Evolutionary conservation across 2,113 vertebrate species (phyloP).

Genomic region (Todiramphus chloris): DNA sequence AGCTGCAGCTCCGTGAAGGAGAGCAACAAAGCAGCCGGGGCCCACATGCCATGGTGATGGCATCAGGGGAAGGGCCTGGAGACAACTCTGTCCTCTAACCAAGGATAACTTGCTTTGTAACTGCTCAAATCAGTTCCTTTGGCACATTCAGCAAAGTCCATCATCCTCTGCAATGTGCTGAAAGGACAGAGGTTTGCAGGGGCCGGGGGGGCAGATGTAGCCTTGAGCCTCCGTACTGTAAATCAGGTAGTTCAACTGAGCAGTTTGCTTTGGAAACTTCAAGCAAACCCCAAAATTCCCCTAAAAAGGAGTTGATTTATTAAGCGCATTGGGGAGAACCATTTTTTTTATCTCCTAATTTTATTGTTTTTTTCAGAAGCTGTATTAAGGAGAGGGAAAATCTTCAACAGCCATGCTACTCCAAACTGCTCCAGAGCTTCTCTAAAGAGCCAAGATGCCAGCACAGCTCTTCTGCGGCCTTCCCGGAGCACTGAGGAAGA

Average conservation of each 20-base stretch:
- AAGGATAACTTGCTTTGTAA: neutral
- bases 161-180: neutral
- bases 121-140: neutral
- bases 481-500: neutral
- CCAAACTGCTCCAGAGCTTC: neutral
- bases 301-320: neutral
- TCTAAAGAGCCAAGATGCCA: neutral
- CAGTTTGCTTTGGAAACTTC: neutral
- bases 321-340: neutral
- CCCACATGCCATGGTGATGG: accelerated
- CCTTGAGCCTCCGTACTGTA: neutral
- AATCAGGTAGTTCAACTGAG: neutral
- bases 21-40: neutral
- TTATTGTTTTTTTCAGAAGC: neutral
- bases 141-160: neutral
- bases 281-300: neutral
- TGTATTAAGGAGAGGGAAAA: neutral
- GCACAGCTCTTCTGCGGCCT: neutral
- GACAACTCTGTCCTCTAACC: neutral
- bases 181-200: neutral
- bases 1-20: neutral
- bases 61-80: neutral
- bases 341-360: neutral
- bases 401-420: neutral
- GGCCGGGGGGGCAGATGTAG: neutral